Evolutionary conservation across 2,113 vertebrate genomes (phyloP).

Genomic region (Platycercus adscitus): DNA sequence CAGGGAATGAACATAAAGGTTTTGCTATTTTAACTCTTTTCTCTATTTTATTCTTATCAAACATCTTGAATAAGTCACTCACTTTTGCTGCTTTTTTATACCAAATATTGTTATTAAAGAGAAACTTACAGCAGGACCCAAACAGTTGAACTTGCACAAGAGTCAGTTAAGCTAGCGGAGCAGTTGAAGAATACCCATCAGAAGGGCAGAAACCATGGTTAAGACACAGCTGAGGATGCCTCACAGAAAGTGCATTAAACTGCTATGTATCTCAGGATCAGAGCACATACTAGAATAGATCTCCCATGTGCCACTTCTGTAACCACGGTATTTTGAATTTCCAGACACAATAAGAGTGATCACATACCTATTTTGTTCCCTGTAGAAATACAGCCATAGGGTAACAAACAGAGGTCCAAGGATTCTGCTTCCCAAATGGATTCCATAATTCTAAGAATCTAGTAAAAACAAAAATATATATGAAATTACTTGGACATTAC

Average conservation of each 20-base stretch:
- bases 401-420: slow-evolving; percentile 91
- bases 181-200: not conserved
- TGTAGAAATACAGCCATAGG: slow-evolving; percentile 97
- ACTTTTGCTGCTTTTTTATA: not conserved
- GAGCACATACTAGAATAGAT: not conserved
- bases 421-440: slow-evolving; percentile 98
- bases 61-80: not conserved
- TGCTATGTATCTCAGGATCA: not conserved
- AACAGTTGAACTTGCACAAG: not conserved
- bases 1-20: not conserved
- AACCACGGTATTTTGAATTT: not conserved
- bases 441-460: slow-evolving; percentile 98
- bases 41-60: not conserved
- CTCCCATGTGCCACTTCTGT: not conserved
- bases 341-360: not conserved
- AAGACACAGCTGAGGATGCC: not conserved
- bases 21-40: not conserved
- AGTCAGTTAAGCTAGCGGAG: not conserved
- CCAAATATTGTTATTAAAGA: not conserved
- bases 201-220: not conserved
- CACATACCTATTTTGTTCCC: slow-evolving; percentile 93
- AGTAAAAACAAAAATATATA: slow-evolving; percentile 1
- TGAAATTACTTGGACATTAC: not conserved
- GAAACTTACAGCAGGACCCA: not conserved
- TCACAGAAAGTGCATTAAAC: not conserved